Conservation (phyloP, 2,888 invertebrate species). For the Heliconius ethilla region DNA sequence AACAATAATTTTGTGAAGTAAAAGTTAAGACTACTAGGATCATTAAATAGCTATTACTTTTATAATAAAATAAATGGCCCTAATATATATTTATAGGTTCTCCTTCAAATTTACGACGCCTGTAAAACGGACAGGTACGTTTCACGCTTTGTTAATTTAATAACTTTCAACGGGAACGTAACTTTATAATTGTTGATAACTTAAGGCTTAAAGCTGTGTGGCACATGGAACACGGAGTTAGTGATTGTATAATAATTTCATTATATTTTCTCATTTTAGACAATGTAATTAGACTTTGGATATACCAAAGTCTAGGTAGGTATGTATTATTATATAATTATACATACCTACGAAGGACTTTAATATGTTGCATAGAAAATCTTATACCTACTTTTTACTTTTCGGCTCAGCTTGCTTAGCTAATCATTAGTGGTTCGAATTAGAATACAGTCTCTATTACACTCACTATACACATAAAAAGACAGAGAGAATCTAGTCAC, state of each 20-base stretch:
- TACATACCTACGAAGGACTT: too few species aligned
- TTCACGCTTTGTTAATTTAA: slow-evolving; percentile 36
- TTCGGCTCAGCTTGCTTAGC: too few species aligned
- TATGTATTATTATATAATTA: too few species aligned
- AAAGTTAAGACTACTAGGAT: neutral
- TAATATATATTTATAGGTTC: neutral
- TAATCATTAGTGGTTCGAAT: too few species aligned
- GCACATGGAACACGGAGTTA: neutral
- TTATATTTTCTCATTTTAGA: slow-evolving; percentile 8
- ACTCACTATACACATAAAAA: too few species aligned
- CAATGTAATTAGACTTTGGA: neutral
- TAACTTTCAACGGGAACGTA: slow-evolving; percentile 17
- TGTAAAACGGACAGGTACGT: slow-evolving; percentile 34
- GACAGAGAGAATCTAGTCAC: neutral
- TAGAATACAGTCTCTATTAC: too few species aligned
- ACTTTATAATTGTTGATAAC: slow-evolving; percentile 14
- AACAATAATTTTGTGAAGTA: neutral
- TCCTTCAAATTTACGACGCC: slow-evolving; percentile 30
- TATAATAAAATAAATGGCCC: slow-evolving; percentile 12
- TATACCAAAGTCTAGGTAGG: too few species aligned
- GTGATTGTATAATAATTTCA: neutral
- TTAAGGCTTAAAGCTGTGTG: neutral
- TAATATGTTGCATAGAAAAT: too few species aligned
- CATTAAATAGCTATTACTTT: slow-evolving; percentile 19
- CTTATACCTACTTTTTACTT: too few species aligned